A percentile compares a stretch with the other conserved stretches of the same genome.
Conservation (phyloP, 1,140 invertebrate genomes). For the Diabrotica undecimpunctata region DNA sequence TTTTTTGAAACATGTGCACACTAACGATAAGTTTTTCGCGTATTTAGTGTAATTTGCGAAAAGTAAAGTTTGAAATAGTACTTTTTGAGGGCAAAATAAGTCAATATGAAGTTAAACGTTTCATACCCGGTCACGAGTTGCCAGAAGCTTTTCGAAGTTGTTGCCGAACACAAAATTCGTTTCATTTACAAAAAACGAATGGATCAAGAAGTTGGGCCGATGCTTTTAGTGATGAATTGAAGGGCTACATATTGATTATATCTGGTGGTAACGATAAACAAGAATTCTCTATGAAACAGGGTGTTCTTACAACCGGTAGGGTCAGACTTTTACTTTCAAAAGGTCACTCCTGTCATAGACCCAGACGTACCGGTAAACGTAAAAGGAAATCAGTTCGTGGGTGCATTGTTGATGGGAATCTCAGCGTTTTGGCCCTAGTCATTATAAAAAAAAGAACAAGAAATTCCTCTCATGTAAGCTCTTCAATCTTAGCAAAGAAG, state of each 20-base stretch:
- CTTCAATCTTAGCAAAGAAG: constrained; percentile 95
- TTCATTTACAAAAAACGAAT: constrained; percentile 99
- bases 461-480: constrained; percentile 98
- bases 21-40: constrained; percentile 11
- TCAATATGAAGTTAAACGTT: constrained; percentile 81
- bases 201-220: constrained; percentile 93
- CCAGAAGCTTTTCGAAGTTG: constrained; percentile 97
- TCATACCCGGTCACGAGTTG: constrained; percentile 97
- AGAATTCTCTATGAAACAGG: constrained; percentile 99
- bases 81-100: background rate
- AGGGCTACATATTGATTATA: constrained; percentile 93
- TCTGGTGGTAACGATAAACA: constrained; percentile 99
- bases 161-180: constrained; percentile 93
- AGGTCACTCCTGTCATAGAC: constrained; percentile 96
- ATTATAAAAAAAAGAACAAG: constrained; percentile 93
- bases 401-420: constrained; percentile 96
- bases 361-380: constrained; percentile 91
- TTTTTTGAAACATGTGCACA: constrained; percentile 18
- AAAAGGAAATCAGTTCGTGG: constrained; percentile 98
- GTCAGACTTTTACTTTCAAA: constrained; percentile 93
- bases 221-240: constrained; percentile 96
- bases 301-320: constrained; percentile 93
- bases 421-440: constrained; percentile 90
- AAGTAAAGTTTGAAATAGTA: constrained; percentile 6
- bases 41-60: constrained; percentile 7